Evolutionary conservation across 2,113 vertebrate species (phyloP).

Genomic region (Muscicapa adusta): DNA sequence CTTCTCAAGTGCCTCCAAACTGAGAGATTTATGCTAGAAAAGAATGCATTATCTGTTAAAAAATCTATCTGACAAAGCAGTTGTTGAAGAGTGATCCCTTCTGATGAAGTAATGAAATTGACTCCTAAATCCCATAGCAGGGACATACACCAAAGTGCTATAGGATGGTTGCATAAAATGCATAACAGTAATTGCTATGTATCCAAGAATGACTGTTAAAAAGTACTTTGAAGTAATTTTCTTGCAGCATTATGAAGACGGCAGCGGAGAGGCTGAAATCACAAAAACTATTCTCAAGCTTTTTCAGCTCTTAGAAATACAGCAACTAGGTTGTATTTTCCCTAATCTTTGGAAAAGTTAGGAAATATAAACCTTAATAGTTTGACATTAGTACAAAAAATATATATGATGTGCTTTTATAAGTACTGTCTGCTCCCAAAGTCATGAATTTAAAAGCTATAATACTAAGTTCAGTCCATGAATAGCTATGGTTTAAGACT

Average conservation of each 20-base stretch:
- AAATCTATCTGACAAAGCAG: background rate
- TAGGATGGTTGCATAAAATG: conserved; percentile 22
- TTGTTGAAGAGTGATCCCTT: background rate
- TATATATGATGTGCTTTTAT: conserved; percentile 23
- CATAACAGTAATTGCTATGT: conserved; percentile 40
- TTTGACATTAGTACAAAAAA: conserved; percentile 56
- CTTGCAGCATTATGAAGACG: conserved; percentile 40
- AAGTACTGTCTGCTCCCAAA: conserved; percentile 48
- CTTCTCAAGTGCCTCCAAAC: background rate
- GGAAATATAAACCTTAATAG: conserved; percentile 57
- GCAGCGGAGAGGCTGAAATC: conserved; percentile 19
- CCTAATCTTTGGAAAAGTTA: conserved; percentile 53
- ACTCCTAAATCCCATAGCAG: background rate
- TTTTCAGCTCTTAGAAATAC: conserved; percentile 31
- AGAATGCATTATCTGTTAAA: background rate
- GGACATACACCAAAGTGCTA: background rate
- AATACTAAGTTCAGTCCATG: conserved; percentile 59
- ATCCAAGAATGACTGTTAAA: conserved; percentile 38
- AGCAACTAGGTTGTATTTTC: conserved; percentile 48
- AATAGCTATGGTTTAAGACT: conserved; percentile 63
- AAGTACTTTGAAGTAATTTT: conserved; percentile 57
- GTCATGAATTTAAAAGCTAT: conserved; percentile 64
- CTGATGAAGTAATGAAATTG: background rate
- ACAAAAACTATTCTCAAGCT: conserved; percentile 39
- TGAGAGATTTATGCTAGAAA: background rate